Evolutionary conservation across 2,113 vertebrate genomes (phyloP), one percentile per base, ranked within the genome.

Genomic region (Herpailurus yagouaroundi): DNA sequence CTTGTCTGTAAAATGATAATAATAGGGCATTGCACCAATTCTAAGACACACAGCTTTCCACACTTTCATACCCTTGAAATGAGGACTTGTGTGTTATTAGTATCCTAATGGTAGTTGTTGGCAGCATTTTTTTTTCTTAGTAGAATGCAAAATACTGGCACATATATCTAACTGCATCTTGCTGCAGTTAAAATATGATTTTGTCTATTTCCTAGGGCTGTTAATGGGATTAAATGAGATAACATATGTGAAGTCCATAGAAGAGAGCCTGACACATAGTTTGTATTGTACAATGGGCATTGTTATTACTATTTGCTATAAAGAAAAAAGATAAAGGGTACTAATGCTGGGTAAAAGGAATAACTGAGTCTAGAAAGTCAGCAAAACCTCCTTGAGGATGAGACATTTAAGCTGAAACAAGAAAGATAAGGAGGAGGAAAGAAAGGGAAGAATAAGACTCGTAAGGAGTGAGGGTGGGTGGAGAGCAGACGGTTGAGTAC

Each of bases 401-500:
- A 55, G 13, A 57, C 6, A 83, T n/a, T 71, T 45, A 13, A 55
- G 27, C 2, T 95, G n/a, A 87, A 92, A 89, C 4, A 14, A 6
- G n/a, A 92, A 87, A 29, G 31, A 48, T 68, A 50, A 52, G 29
- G 21, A 74, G 16, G 16, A n/a, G 8, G 5, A 10, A 64, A 55
- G 19, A n/a, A 76, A 55, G 3, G 29, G 38, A 84, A 57, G 55
- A 88, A 27, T 2, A 31, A 19, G 55, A 19, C 29, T 84, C 55
- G 2, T 48, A 41, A 50, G 50, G n/a, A 55, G 7, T 3, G 0
- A 16, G 1, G 2, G 3, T 23, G 2, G 23, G 13, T 12, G 11
- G n/a, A 68, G 13, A 18, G 25, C 12, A 89, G n/a, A 45, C 29
- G 18, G 7, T 14, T 41, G 12, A 9, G 1, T 15, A 2, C 10